Evolutionary conservation across 2,797 vertebrate species (phyloP).

Genomic region (Odontamblyopus rebecca): DNA sequence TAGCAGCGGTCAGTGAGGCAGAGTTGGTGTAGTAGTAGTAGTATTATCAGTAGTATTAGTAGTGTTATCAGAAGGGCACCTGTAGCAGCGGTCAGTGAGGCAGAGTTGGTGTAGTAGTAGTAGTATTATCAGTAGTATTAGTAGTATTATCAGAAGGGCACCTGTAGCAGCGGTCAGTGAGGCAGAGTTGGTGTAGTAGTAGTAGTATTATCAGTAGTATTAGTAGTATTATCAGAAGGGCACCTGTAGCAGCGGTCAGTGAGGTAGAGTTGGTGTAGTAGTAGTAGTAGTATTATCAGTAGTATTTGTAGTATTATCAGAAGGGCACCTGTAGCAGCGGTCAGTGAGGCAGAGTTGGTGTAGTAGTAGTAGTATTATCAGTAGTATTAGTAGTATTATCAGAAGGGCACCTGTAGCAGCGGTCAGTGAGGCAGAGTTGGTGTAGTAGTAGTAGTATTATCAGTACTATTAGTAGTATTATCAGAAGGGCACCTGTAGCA

Average conservation of each 20-base stretch:
- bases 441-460: too few relatives aligned
- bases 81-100: conserved; percentile 92
- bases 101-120: too few relatives aligned
- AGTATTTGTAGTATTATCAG: background rate
- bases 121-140: background rate
- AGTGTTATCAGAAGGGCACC: conserved; percentile 64
- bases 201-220: background rate
- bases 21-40: too few relatives aligned
- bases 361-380: background rate
- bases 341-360: conserved; percentile 90
- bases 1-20: conserved; percentile 91
- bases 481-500: conserved; percentile 85
- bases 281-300: background rate
- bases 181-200: conserved; percentile 87
- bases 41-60: background rate
- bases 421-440: conserved; percentile 89
- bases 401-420: conserved; percentile 87
- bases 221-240: background rate
- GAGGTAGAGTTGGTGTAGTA: too few relatives aligned
- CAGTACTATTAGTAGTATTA: background rate
- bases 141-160: conserved; percentile 36
- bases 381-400: background rate
- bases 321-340: conserved; percentile 88
- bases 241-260: conserved; percentile 95
- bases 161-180: conserved; percentile 94